phyloP scores from a whole-genome alignment of 2,113 vertebrate genomes.

The Cairina moschata region DNA sequence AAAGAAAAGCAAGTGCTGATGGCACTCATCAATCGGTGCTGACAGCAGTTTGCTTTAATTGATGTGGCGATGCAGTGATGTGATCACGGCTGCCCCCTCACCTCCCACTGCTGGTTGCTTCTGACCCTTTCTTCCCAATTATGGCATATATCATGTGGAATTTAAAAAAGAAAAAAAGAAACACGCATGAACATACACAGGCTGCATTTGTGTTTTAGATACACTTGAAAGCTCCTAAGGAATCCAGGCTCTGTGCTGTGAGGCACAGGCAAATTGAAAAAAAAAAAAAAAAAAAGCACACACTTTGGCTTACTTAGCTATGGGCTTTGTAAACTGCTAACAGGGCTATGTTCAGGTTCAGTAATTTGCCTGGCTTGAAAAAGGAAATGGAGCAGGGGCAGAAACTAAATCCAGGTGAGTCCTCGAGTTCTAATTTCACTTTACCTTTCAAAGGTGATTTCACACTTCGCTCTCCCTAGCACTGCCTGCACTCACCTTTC shows the following conservation, averaged over 20 bases:
- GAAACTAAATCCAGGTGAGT: not conserved
- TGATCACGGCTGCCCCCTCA: not conserved
- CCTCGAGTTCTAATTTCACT: not conserved
- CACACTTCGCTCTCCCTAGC: not conserved
- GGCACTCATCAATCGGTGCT: not conserved
- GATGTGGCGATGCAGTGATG: not conserved
- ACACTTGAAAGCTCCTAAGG: conserved; percentile 18
- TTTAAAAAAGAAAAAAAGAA: not conserved
- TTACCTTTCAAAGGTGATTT: not conserved
- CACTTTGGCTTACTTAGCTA: not conserved
- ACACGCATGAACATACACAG: not conserved
- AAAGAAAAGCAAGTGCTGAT: not conserved
- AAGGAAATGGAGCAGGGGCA: not conserved
- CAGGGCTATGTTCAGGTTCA: not conserved
- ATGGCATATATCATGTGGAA: not conserved
- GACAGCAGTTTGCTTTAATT: not conserved
- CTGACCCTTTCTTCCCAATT: not conserved
- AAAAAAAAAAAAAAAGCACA: not conserved
- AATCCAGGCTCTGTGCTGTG: not conserved
- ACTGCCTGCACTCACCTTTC: not conserved
- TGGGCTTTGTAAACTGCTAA: not conserved
- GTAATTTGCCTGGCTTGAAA: not conserved
- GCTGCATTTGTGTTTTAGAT: conserved; percentile 1
- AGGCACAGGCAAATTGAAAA: not conserved
- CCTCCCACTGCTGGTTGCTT: not conserved